Base-by-base conservation (phyloP, 2,888 invertebrate genomes). In the Griposia aprilina region DNA sequence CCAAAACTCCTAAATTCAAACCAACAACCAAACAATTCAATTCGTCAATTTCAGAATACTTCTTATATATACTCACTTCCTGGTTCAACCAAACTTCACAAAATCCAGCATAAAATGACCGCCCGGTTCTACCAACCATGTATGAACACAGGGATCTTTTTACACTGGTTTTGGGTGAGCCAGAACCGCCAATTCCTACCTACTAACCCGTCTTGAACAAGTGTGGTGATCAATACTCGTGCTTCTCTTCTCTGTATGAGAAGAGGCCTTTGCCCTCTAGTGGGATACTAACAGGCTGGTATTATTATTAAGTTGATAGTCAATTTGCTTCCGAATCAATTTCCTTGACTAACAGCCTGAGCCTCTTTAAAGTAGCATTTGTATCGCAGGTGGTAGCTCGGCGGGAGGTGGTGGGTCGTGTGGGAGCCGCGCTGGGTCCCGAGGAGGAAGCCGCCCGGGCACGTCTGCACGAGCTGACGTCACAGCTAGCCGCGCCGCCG, bases 401-500 rank as follows among this genome's bases (percentile, higher is more conserved):
- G 63, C 99, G 99, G 93, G 99, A 99, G 95, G 98, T 98, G 82
- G 97, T 98, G 4, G 97, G 99, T n/a, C 99, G 99, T 93, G 98
- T 98, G 80, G 99, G 99, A 13, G 97, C 98, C 73, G 98, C 99
- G 0, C 96, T 99, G 48, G 98, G 98, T 88, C 98, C 98, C 0
- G 99, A 99, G 90, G 99, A 99, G 94, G 99, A 99, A 94, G 97
- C 98, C 17, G 96, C 99, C n/a, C 97, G 98, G 71, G 98, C 98
- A 72, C 98, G 98, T 86, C 97, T 99, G 68, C 99, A 99, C 94
- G 98, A 98, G 75, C 97, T 99, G 92, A 98, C 99, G 81, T 97
- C 98, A 0, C 98, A 99, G 91, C 97, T 99, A 30, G 98, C 99
- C 89, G 98, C 98, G 23, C 99, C 99, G 52, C 99, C 99, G 62